Percentiles rank a stretch among this genome's conserved stretches.
Conservation (phyloP, 2,888 invertebrate species). For the Sicus ferrugineus region DNA sequence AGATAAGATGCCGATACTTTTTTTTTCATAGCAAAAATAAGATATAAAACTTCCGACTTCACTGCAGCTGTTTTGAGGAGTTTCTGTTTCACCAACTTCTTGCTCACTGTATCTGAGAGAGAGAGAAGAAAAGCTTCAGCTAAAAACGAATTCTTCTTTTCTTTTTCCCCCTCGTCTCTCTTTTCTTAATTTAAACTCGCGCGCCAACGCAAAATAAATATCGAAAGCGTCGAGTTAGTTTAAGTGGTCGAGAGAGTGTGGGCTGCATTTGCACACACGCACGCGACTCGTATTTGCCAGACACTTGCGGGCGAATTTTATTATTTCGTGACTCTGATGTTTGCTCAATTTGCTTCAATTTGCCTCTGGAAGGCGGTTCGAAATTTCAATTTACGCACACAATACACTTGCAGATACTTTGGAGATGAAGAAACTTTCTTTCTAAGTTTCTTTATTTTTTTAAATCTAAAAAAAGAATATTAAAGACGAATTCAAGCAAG, state of each 20-base stretch:
- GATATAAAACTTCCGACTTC: too few relatives aligned
- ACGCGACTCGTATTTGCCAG: not conserved
- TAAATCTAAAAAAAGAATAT: too few relatives aligned
- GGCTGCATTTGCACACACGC: conserved; percentile 3
- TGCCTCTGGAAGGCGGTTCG: conserved; percentile 3
- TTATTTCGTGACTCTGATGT: conserved; percentile 5
- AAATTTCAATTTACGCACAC: conserved; percentile 9
- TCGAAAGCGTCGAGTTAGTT: not conserved
- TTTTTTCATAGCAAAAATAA: too few relatives aligned
- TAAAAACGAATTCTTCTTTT: not conserved
- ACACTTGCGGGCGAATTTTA: not conserved
- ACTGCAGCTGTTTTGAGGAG: too few relatives aligned
- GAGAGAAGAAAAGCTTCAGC: not conserved
- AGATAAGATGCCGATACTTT: too few relatives aligned
- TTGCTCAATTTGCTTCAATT: conserved; percentile 19
- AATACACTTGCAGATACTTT: conserved; percentile 5
- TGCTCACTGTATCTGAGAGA: conserved; percentile 4
- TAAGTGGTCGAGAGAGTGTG: conserved; percentile 10
- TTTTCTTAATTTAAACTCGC: conserved; percentile 2
- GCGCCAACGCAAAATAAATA: conserved; percentile 17
- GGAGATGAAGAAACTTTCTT: too few relatives aligned
- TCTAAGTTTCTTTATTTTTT: too few relatives aligned
- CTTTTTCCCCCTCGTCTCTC: not conserved
- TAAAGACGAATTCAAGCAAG: too few relatives aligned
- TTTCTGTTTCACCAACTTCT: not conserved